A percentile compares a stretch with the other conserved stretches of the same genome.
These are phyloP conservation scores for Goniozus legneri DNA, from an alignment of 1,140 invertebrate genomes.

Conservation along the genomic window DNA sequence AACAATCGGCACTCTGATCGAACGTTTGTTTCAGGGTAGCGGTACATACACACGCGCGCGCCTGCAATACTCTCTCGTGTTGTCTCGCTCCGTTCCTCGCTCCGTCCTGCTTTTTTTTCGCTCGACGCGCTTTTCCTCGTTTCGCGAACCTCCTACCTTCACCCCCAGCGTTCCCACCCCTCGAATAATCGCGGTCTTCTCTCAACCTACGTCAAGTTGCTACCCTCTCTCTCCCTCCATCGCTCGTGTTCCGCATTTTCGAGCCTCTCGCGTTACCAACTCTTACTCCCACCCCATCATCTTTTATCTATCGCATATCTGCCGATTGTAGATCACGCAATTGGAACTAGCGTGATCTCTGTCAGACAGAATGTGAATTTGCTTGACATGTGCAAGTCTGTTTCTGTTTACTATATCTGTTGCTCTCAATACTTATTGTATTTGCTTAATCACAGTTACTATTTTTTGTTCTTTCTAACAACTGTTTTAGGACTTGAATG, in stretches of 20 bases:
- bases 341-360: no score
- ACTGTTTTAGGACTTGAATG: no score
- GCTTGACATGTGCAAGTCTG: no score
- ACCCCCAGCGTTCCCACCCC: constrained; percentile 1
- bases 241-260: not conserved
- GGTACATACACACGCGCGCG: constrained; percentile 23
- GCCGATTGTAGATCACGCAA: no score
- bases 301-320: no score
- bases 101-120: not conserved
- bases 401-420: constrained; percentile 14
- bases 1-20: constrained; percentile 53
- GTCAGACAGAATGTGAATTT: no score
- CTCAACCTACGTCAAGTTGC: constrained; percentile 8
- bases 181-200: no score
- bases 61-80: not conserved
- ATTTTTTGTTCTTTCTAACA: not conserved
- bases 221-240: constrained; percentile 12
- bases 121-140: not conserved
- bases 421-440: constrained; percentile 6
- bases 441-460: no score
- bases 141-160: not conserved
- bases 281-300: no score
- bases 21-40: constrained; percentile 50
- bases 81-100: constrained; percentile 4
- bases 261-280: constrained; percentile 8